These are phyloP conservation scores for Drosophila imparisetae DNA, from an alignment of 2,888 invertebrate genomes.

Conservation along the genomic window DNA sequence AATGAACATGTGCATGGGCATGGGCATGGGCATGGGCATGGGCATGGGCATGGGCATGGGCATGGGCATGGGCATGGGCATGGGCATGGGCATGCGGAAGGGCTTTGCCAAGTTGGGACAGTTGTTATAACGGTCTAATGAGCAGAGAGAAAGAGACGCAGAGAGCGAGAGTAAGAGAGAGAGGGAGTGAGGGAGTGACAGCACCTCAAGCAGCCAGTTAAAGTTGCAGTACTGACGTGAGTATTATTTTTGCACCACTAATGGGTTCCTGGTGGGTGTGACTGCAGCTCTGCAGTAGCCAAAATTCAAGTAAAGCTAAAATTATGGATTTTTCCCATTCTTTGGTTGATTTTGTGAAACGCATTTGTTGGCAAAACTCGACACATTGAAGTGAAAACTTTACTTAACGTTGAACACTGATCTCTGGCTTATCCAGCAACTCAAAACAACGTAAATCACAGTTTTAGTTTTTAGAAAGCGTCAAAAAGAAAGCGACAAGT, in stretches of 20 bases:
- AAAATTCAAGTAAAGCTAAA: not conserved
- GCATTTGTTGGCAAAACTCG: not conserved
- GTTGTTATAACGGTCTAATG: conserved; percentile 50
- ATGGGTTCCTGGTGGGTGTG: conserved; percentile 2
- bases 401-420: not conserved
- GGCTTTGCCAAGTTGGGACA: conserved; percentile 3
- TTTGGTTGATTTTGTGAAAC: not conserved
- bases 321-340: not conserved
- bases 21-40: not conserved
- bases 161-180: no score
- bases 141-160: conserved; percentile 16
- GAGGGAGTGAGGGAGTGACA: not conserved
- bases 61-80: not conserved
- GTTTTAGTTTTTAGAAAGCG: not conserved
- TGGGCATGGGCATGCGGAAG: not conserved
- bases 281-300: not conserved
- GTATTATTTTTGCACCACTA: conserved; percentile 19
- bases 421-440: not conserved
- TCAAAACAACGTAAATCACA: not conserved
- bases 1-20: not conserved
- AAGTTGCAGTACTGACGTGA: conserved; percentile 17
- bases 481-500: not conserved
- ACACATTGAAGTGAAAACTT: not conserved
- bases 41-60: not conserved
- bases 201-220: conserved; percentile 2